phyloP scores from a whole-genome alignment of 1,140 invertebrate species.

The Drosophila auraria region DNA sequence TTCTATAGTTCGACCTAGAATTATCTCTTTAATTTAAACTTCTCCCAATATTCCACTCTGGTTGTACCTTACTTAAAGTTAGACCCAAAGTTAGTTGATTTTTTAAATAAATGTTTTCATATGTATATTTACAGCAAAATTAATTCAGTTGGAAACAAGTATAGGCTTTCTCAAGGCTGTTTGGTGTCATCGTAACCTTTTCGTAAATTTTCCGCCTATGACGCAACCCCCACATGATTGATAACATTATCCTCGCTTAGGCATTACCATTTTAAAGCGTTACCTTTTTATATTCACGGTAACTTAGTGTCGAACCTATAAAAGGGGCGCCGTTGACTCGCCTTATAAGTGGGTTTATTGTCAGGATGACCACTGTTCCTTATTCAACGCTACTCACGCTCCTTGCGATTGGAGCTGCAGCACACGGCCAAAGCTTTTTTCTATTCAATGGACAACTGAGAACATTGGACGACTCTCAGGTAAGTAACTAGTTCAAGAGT shows the following conservation, averaged over 20 bases:
- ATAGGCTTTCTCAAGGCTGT: constrained; percentile 3
- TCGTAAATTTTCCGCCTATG: not conserved
- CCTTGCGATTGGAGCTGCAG: not conserved
- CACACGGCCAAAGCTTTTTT: not conserved
- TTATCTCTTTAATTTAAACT: no score
- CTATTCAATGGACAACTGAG: not conserved
- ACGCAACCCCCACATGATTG: constrained; percentile 11
- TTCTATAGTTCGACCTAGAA: no score
- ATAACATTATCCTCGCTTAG: not conserved
- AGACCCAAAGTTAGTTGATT: no score
- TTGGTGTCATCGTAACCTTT: not conserved
- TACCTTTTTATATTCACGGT: not conserved
- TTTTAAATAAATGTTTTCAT: no score
- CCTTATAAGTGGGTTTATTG: not conserved
- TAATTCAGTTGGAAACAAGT: no score
- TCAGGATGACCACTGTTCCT: not conserved
- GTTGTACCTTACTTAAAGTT: no score
- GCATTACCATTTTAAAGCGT: not conserved
- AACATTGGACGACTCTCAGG: not conserved
- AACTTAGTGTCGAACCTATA: constrained; percentile 12
- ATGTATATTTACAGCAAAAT: not conserved
- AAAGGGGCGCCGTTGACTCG: constrained; percentile 1
- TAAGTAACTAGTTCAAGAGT: not conserved
- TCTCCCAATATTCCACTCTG: no score
- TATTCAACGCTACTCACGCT: not conserved